Conservation (phyloP, 2,888 invertebrate genomes). For the Volucella inanis region DNA sequence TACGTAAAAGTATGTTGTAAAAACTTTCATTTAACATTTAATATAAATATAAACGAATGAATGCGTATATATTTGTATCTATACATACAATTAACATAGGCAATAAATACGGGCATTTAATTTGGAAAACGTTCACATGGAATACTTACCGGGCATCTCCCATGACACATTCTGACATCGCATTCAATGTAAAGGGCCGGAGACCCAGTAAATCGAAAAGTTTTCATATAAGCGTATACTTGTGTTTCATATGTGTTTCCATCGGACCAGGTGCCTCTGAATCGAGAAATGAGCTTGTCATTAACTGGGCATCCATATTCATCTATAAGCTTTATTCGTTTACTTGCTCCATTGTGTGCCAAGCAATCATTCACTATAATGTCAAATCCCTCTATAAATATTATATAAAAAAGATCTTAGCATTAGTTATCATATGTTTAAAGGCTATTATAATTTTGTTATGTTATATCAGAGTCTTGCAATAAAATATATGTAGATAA, state of each 20-base stretch:
- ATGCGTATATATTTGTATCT: background rate
- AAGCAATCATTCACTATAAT: conserved; percentile 97
- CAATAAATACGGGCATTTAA: background rate
- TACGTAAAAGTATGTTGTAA: too few species aligned
- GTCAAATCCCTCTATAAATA: conserved; percentile 92
- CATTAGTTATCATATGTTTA: background rate
- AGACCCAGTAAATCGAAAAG: conserved; percentile 93
- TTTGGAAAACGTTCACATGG: background rate
- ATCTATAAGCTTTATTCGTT: conserved; percentile 95
- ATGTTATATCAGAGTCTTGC: background rate
- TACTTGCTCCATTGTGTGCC: conserved; percentile 96
- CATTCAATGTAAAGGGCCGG: conserved; percentile 97
- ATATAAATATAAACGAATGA: too few species aligned
- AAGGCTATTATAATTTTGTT: background rate
- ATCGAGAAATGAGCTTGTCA: conserved; percentile 95
- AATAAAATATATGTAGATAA: background rate
- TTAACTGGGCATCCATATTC: conserved; percentile 97
- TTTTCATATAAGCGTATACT: conserved; percentile 97
- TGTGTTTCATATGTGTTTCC: conserved; percentile 95
- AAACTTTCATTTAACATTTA: too few species aligned
- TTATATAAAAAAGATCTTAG: background rate
- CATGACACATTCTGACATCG: conserved; percentile 97
- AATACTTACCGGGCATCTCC: conserved; percentile 92
- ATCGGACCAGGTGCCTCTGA: conserved; percentile 96
- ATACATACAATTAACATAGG: background rate